Evolutionary conservation across 1,140 invertebrate species (phyloP), one percentile per base, ranked within the genome.

Genomic region (Megathymus violae): DNA sequence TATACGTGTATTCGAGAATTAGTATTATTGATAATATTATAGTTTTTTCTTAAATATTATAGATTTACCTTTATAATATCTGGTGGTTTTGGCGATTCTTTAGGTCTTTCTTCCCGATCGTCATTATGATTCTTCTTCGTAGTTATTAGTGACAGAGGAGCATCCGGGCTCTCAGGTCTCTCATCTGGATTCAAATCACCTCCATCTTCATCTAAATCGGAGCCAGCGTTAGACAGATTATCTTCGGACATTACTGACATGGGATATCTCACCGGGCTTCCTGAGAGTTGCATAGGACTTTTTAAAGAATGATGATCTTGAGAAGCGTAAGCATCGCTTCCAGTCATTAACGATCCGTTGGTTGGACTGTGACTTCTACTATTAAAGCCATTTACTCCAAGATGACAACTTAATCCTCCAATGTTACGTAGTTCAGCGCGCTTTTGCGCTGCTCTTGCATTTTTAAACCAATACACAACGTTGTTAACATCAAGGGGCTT

Each of bases 381-480:
- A 67, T 92, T 93, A 64, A 94, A 94, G 11, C 94, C 94, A 72
- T 94, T 94, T 4, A 93, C 76, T 3, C 92, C 83, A 27, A 93
- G 79, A 70, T 93, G 93, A 48, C 92, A 93, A 31, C 90, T 76
- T 41, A 93, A 59, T 11, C 92, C 92, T 50, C 92, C 88, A 40
- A 93, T 91, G 66, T 91, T 93, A 51, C 96, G 92, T 54, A 95
- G 93, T 88, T 97, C 96, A 0, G 96, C 96, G 36, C 98, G 92
- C 80, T 99, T 98, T 84, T 98, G 96, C 1, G 98, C 98, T 6
- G 98, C 98, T 52, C 98, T 93, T 0, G 98, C 98, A 84, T 99
- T 99, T 89, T 99, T 99, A 85, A 99, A 99, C 98, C 98, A 99
- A 86, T 99, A 99, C 14, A 99, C 98, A 7, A 99, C 97, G 84